Evolutionary conservation across 2,888 invertebrate genomes (phyloP), one percentile per base, ranked within the genome.

Genomic region (Nemoura dubitans): DNA sequence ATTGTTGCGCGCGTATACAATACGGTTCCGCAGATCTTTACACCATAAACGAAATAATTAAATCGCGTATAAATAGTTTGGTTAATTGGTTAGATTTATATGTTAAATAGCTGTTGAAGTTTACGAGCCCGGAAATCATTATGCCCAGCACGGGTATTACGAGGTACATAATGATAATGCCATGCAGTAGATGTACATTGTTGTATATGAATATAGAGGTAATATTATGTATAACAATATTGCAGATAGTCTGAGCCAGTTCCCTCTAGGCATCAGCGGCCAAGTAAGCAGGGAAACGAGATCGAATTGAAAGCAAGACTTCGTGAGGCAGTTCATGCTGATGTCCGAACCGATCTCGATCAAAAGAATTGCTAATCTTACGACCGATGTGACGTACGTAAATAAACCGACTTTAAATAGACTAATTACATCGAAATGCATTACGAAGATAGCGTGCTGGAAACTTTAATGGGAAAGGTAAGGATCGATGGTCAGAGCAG

Each of bases 21-120:
- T 59, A 59, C 59, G 14, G 59, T 59, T 59, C 14, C 59, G 21
- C 59, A 59, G 59, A 59, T 59, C 59, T 59, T 1, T 59, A 14
- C 59, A 21, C 59, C 21, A 59, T 59, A 59, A 16, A 59, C 59
- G 10, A 59, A 59, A 59, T 59, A 59, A 59, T 59, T 59, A 7
- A 59, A 59, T 59, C 59, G 14, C 21, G 21, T 21, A 59, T 21
- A 59, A 59, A 59, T 59, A 59, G 59, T 59, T 59, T 59, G 59
- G 59, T 59, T 59, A 59, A 59, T 59, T 59, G 59, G 59, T 14
- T 59, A 59, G 59, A 59, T 59, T 59, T 59, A 59, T 59, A 59
- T 59, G 59, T 59, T 59, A 59, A 59, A 59, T 59, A 59, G 59
- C 59, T 59, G 59, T 59, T 59, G 59, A 59, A 59, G 59, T 59